These are phyloP conservation scores for Pelodytes ibericus DNA, from an alignment of 2,797 vertebrate species.

Conservation along the genomic window DNA sequence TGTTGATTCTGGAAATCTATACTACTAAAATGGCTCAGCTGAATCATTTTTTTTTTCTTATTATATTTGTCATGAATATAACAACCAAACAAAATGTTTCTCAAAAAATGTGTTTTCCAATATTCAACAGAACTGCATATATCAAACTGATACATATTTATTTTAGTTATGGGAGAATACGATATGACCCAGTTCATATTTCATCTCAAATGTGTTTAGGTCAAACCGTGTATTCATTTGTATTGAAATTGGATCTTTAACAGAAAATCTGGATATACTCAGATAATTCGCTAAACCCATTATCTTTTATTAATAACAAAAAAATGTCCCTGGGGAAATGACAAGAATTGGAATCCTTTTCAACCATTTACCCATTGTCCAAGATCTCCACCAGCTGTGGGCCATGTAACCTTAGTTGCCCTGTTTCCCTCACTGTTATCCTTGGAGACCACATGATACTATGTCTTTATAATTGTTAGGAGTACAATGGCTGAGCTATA, in stretches of 20 bases:
- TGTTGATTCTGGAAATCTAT: slow-evolving; percentile 3
- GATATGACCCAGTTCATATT: slow-evolving; percentile 1
- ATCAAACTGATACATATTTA: slow-evolving; percentile 16
- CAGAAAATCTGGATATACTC: slow-evolving; percentile 25
- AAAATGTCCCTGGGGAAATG: slow-evolving; percentile 8
- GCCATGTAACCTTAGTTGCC: slow-evolving; percentile 6
- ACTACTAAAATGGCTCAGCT: background rate
- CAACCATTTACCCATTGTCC: background rate
- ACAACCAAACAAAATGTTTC: background rate
- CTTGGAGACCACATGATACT: background rate
- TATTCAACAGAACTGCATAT: background rate
- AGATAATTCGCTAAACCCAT: slow-evolving; percentile 2
- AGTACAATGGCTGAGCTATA: background rate
- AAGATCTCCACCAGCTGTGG: slow-evolving; percentile 14
- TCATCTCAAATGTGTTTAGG: slow-evolving; percentile 16
- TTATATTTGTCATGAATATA: background rate
- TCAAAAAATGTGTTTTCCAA: background rate
- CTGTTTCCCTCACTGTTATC: background rate
- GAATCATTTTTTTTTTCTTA: slow-evolving; percentile 1
- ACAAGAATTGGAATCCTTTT: slow-evolving; percentile 6
- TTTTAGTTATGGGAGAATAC: background rate
- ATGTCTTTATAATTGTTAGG: background rate
- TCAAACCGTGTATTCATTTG: slow-evolving; percentile 6
- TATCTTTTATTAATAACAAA: slow-evolving; percentile 19
- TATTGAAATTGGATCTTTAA: slow-evolving; percentile 17